Evolutionary conservation across 2,113 vertebrate species (phyloP).

Genomic region (Meleagris gallopavo): DNA sequence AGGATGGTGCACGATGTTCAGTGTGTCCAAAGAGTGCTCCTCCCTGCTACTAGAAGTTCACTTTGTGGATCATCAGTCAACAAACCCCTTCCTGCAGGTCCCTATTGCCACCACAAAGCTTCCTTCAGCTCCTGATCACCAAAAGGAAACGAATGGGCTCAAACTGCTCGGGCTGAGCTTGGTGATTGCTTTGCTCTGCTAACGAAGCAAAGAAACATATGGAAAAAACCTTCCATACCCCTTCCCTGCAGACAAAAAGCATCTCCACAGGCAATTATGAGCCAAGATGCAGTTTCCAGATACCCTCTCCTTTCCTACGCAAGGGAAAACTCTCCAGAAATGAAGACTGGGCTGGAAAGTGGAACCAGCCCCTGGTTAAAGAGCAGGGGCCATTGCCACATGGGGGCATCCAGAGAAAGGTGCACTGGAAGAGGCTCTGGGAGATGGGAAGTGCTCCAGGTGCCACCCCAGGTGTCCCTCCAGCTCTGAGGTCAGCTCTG

Average conservation of each 20-base stretch:
- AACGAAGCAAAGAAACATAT: background rate
- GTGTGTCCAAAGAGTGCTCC: fast-evolving
- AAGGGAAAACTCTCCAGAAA: background rate
- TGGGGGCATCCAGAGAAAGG: fast-evolving
- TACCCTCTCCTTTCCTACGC: background rate
- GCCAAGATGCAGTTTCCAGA: background rate
- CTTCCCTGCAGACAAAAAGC: background rate
- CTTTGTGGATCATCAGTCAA: background rate
- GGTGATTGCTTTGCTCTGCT: background rate
- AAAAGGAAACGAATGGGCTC: background rate
- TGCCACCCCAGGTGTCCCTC: background rate
- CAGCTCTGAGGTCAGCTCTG: background rate
- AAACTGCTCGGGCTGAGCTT: background rate
- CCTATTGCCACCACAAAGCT: background rate
- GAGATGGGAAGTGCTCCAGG: background rate
- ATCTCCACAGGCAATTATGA: fast-evolving
- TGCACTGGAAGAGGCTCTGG: background rate
- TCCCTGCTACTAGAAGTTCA: background rate
- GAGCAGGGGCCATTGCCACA: background rate
- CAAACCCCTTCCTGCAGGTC: background rate
- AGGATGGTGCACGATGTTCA: background rate
- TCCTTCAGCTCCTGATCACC: fast-evolving
- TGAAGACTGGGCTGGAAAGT: fast-evolving
- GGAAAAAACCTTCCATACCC: background rate
- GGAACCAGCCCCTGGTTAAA: background rate